Base-by-base conservation (phyloP, 2,113 vertebrate species). In the Chloropsis hardwickii region DNA sequence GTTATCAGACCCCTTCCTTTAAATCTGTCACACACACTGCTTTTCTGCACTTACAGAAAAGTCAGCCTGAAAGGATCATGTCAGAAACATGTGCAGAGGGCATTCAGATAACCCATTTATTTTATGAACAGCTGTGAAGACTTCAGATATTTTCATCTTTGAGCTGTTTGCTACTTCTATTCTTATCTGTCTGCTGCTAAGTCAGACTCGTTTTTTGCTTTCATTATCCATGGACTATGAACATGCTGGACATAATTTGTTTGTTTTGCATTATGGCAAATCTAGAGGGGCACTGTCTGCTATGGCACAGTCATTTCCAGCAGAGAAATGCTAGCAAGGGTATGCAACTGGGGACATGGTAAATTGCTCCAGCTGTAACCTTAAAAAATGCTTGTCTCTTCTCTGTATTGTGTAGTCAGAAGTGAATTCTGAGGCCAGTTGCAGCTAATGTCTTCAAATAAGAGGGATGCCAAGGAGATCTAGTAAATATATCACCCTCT, bases 131-230 rank as follows among this genome's bases (percentile, higher is more conserved):
- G 8, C 33, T 74, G 11, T 61, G 56, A 10, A 22, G 45, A 40
- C 90, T 93, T 74, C 66, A 85, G 56, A 14, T 86, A 62, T 76
- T 92, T 23, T 35, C 10, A 45, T 39, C 18, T 81, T 42, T 85
- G 70, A 94, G 25, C 35, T 79, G 40, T 82, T 74, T 80, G 22
- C 42, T 81, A 4, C 12, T 42, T 11, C 6, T 40, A 3, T 72
- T 88, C 58, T 90, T 33, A n/a, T 53, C 40, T 77, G 11, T 76
- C 64, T 95, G 44, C 78, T 92, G 14, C 45, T 28, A 89, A 89
- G 29, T 65, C 42, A 83, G 73, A 69, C 42, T 66, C 0, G 0
- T 86, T 89, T 92, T 90, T 86, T 2, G 2, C 37, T 90, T 88
- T 83, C 17, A 14, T 50, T 77, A 45, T 53, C 45, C 6, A 1